These are phyloP conservation scores for Tachina grossa DNA, from an alignment of 2,888 invertebrate genomes.

Conservation along the genomic window DNA sequence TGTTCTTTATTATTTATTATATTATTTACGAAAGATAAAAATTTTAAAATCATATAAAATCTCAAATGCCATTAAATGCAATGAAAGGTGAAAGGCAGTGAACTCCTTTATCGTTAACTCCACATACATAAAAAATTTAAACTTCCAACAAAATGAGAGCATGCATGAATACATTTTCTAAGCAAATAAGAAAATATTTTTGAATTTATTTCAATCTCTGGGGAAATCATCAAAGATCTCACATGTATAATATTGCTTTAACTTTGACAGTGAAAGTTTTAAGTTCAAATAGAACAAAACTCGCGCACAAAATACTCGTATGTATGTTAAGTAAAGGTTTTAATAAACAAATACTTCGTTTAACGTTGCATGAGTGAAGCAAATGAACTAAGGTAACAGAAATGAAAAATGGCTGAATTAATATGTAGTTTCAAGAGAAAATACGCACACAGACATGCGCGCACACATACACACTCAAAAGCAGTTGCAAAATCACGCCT, in stretches of 20 bases:
- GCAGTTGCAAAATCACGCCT: slow-evolving; percentile 29
- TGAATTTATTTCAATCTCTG: slow-evolving; percentile 53
- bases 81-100: background rate
- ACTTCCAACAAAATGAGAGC: slow-evolving; percentile 18
- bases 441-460: background rate
- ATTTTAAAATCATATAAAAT: background rate
- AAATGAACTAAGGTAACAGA: slow-evolving; percentile 19
- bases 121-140: background rate
- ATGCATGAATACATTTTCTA: background rate
- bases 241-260: slow-evolving; percentile 62
- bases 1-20: background rate
- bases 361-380: slow-evolving; percentile 15
- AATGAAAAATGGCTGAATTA: slow-evolving; percentile 45
- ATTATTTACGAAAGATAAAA: background rate
- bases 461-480: background rate
- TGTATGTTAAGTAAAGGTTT: slow-evolving; percentile 21
- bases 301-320: background rate
- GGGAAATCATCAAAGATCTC: slow-evolving; percentile 63
- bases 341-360: slow-evolving; percentile 18
- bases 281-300: slow-evolving; percentile 49
- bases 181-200: slow-evolving; percentile 30
- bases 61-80: background rate
- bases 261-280: slow-evolving; percentile 68
- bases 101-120: background rate
- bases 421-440: background rate